Evolutionary conservation across 2,797 vertebrate species (phyloP).

Genomic region (Malurus splendens): DNA sequence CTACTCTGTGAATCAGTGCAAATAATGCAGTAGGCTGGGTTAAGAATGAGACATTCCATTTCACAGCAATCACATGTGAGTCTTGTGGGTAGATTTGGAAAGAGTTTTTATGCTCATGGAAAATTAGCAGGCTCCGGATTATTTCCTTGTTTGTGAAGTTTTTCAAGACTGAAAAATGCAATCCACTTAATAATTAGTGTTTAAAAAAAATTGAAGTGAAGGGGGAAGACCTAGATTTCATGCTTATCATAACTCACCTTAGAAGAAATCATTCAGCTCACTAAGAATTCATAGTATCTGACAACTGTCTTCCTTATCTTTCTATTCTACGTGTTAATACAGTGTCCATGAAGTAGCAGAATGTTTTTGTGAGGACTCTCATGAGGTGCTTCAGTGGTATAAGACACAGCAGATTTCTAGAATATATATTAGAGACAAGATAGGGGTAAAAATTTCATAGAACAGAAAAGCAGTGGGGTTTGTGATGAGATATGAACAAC

Average conservation of each 20-base stretch:
- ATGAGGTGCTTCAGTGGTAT: neutral
- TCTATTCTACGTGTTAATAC: neutral
- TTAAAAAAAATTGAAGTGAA: neutral
- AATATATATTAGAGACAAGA: constrained; percentile 33
- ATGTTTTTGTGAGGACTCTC: constrained; percentile 32
- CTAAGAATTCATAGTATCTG: neutral
- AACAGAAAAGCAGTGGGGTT: constrained; percentile 27
- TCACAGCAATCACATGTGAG: neutral
- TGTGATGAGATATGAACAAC: constrained; percentile 59
- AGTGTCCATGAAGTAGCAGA: neutral
- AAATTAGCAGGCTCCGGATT: neutral
- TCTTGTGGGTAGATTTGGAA: neutral
- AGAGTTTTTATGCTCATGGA: neutral
- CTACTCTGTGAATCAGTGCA: neutral
- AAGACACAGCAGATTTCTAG: constrained; percentile 31
- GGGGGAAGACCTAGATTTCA: neutral
- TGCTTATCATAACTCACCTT: neutral
- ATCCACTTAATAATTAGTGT: neutral
- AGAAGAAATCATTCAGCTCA: neutral
- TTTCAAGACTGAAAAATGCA: neutral
- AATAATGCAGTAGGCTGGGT: neutral
- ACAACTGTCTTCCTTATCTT: neutral
- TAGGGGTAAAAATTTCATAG: constrained; percentile 41
- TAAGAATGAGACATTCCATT: neutral
- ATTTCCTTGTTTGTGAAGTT: neutral